phyloP scores from a whole-genome alignment of 2,888 invertebrate species.

The Heliconius sara region DNA sequence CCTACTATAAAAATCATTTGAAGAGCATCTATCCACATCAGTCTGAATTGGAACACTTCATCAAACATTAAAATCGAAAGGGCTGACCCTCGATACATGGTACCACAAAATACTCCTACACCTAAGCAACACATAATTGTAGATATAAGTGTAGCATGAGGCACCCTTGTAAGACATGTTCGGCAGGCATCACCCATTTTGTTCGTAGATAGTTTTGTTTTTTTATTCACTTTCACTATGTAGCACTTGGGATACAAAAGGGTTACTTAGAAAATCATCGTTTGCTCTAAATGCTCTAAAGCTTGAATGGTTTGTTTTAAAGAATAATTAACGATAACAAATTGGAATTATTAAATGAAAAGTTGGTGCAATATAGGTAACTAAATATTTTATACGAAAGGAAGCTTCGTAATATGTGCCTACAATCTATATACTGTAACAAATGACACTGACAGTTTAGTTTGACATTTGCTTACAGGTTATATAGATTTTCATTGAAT shows the following conservation, averaged over 20 bases:
- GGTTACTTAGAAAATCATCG: not conserved
- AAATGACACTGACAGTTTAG: too few relatives aligned
- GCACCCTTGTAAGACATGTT: conserved; percentile 94
- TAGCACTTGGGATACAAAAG: not conserved
- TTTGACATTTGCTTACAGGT: too few relatives aligned
- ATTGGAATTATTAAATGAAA: not conserved
- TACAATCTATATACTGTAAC: too few relatives aligned
- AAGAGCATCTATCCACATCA: conserved; percentile 94
- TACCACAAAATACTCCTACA: conserved; percentile 96
- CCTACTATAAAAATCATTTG: conserved; percentile 95
- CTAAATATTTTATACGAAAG: not conserved
- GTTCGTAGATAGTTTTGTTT: conserved; percentile 4
- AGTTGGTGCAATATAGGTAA: not conserved
- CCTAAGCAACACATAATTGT: conserved; percentile 97
- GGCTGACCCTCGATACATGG: conserved; percentile 96
- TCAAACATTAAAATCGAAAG: conserved; percentile 93
- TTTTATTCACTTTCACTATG: conserved; percentile 14
- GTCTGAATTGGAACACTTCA: conserved; percentile 91
- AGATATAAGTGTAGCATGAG: conserved; percentile 97
- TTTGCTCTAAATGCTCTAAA: not conserved
- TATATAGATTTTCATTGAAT: too few relatives aligned
- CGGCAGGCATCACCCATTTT: conserved; percentile 88
- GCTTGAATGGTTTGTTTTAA: not conserved
- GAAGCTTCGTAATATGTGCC: not conserved
- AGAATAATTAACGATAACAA: not conserved